Evolutionary conservation across 2,797 vertebrate genomes (phyloP), one percentile per base, ranked within the genome.

Genomic region (Labeo calbasu): DNA sequence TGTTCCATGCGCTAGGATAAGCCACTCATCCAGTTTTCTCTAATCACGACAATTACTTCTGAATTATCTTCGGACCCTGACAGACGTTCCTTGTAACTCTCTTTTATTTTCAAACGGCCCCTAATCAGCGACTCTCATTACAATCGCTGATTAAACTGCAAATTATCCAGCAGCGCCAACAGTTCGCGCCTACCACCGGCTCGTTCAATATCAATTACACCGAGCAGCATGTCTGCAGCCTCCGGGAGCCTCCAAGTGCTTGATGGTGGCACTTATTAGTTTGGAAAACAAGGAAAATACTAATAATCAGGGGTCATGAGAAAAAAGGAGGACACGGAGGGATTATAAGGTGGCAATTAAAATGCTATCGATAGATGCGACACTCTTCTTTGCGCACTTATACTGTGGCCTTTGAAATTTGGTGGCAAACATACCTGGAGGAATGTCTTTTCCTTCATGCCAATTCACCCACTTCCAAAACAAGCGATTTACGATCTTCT

Each of bases 221-320:
- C 96, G 95, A 97, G 96, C 96, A 93, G 97, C 96, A 94, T 96
- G 96, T 96, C 96, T 96, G 96, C 96, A 95, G 95, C 95, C 95
- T 95, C 92, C 93, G 91, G 94, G 94, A 94, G 95, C 94, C 95
- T 96, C 95, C 94, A 96, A 96, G 94, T 88, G 73, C 87, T 87
- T 85, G 69, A 98, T 97, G 96, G 97, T 97, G 96, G 95, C 97
- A 96, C 96, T 98, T 99, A 98, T 98, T 98, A 98, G 97, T 98
- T 98, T 97, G 96, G 98, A 99, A 99, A 99, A 97, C 96, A 98
- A 97, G 97, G 97, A 98, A 99, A 99, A 98, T 97, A 98, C 97
- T 97, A 98, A 98, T 98, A 99, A 99, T 97, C 96, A 97, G 97
- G 97, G 95, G 92, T 93, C 86, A 89, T 90, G 91, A 91, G 43